Percentiles rank a stretch among this genome's conserved stretches.
phyloP scores from a whole-genome alignment of 1,140 invertebrate species.

The Amyelois transitella region DNA sequence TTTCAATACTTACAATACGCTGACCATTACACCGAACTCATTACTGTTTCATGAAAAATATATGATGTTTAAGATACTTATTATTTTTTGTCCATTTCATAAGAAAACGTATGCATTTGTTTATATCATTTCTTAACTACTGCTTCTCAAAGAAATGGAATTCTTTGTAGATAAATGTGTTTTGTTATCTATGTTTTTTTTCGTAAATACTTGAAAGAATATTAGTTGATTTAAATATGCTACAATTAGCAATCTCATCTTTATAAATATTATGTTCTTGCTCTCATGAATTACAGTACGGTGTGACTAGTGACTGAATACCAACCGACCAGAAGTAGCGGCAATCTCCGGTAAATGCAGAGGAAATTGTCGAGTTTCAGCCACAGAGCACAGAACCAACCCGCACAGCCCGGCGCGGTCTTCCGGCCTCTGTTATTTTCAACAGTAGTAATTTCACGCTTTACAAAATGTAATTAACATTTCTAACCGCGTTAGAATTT shows the following conservation, averaged over 20 bases:
- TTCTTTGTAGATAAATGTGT: too few relatives aligned
- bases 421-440: too few relatives aligned
- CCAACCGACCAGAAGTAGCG: background rate
- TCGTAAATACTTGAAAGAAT: background rate
- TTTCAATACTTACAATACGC: background rate
- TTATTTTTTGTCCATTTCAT: too few relatives aligned
- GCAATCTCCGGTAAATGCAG: background rate
- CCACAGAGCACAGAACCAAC: too few relatives aligned
- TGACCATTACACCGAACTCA: background rate
- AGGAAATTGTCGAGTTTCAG: slow-evolving; percentile 2
- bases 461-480: background rate
- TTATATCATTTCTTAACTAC: too few relatives aligned
- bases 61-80: too few relatives aligned
- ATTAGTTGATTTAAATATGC: background rate
- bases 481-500: background rate
- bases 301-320: background rate
- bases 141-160: too few relatives aligned
- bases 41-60: background rate
- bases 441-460: background rate
- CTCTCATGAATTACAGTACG: background rate
- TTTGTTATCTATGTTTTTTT: background rate
- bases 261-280: background rate
- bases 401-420: too few relatives aligned
- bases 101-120: too few relatives aligned
- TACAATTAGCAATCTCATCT: background rate